phyloP scores from a whole-genome alignment of 1,140 invertebrate species.

The Daktulosphaira vitifoliae region DNA sequence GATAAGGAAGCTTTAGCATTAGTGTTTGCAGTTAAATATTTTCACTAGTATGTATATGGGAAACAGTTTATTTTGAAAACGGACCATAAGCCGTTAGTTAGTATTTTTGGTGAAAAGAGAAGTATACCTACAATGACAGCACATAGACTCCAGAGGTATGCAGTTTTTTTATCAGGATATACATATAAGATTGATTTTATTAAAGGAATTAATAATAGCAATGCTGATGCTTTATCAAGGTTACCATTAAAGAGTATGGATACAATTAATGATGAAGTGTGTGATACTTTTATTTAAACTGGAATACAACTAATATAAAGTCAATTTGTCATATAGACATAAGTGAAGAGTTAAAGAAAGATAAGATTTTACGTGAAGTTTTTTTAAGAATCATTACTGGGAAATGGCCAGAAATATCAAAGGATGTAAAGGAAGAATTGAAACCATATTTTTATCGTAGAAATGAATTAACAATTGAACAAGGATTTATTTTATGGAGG shows the following conservation, averaged over 20 bases:
- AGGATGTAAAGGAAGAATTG: neutral
- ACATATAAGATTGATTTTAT: slow-evolving; percentile 13
- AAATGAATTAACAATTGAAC: neutral
- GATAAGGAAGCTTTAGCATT: slow-evolving; percentile 48
- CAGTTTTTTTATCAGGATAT: slow-evolving; percentile 7
- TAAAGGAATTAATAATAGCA: slow-evolving; percentile 36
- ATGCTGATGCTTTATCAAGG: slow-evolving; percentile 36
- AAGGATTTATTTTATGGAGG: neutral
- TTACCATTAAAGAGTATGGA: neutral
- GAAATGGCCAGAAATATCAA: neutral
- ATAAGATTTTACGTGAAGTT: neutral
- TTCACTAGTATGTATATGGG: slow-evolving; percentile 45
- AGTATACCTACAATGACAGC: slow-evolving; percentile 7
- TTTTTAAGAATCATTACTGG: neutral
- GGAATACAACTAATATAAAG: neutral
- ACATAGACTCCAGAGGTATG: neutral
- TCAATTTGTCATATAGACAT: neutral
- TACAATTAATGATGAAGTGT: neutral
- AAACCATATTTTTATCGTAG: neutral
- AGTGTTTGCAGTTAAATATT: slow-evolving; percentile 43
- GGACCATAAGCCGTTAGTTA: slow-evolving; percentile 46
- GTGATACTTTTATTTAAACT: neutral
- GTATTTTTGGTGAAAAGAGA: slow-evolving; percentile 40
- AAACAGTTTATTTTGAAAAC: slow-evolving; percentile 45
- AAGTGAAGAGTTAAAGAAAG: neutral